phyloP scores from a whole-genome alignment of 1,140 invertebrate genomes.

The Acyrthosiphon pisum region DNA sequence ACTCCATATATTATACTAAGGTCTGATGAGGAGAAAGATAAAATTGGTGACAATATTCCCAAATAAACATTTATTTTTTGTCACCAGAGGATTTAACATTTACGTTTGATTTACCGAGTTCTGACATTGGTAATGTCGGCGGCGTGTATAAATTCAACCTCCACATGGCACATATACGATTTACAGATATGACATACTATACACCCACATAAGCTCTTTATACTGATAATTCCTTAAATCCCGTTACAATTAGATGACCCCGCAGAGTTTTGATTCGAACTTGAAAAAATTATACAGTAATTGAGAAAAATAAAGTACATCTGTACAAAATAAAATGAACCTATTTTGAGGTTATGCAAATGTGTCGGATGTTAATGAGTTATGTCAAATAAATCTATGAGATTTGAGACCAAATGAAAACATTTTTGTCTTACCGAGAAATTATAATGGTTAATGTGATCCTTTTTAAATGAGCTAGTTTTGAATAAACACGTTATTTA shows the following conservation, averaged over 20 bases:
- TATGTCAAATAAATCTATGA: not conserved
- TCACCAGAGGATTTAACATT: not conserved
- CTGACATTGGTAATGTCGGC: not conserved
- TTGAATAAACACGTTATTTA: not conserved
- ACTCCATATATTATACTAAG: not conserved
- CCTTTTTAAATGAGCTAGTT: not conserved
- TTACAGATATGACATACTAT: not conserved
- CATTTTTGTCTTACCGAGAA: not conserved
- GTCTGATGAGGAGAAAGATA: not conserved
- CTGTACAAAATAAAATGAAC: not conserved
- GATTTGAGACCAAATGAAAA: not conserved
- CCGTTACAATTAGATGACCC: not conserved
- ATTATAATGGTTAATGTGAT: not conserved
- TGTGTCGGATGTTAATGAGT: not conserved
- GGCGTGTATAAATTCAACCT: conserved; percentile 20
- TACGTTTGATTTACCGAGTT: conserved; percentile 39
- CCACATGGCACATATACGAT: not conserved
- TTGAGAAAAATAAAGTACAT: not conserved
- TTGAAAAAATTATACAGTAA: not conserved
- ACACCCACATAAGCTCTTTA: conserved; percentile 21
- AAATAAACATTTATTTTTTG: conserved; percentile 34
- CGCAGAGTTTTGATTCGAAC: not conserved
- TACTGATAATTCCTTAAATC: conserved; percentile 2
- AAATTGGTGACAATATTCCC: conserved; percentile 27
- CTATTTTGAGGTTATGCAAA: not conserved